These are phyloP conservation scores for Exephanes ischioxanthus DNA, from an alignment of 2,888 invertebrate genomes.

Conservation along the genomic window DNA sequence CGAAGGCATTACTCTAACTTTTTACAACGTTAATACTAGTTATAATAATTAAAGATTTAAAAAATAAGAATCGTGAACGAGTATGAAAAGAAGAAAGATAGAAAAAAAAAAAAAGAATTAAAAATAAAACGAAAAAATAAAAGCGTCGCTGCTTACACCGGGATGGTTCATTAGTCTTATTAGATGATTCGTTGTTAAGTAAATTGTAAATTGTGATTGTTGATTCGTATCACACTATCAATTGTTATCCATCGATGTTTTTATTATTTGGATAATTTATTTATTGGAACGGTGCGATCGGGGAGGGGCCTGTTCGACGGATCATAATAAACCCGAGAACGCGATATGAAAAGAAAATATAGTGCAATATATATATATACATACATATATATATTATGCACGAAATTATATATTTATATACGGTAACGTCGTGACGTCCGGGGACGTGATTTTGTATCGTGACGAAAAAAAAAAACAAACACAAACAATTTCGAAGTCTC, in stretches of 20 bases:
- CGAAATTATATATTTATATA: constrained; percentile 78
- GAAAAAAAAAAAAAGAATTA: constrained; percentile 56
- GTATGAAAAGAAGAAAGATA: constrained; percentile 36
- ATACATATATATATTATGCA: constrained; percentile 57
- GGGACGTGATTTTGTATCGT: constrained; percentile 69
- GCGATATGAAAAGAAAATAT: constrained; percentile 40
- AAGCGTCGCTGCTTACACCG: constrained; percentile 44
- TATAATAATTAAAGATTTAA: constrained; percentile 47
- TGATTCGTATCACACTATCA: constrained; percentile 63
- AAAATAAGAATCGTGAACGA: constrained; percentile 19
- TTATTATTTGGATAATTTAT: constrained; percentile 82
- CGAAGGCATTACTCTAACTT: constrained; percentile 80
- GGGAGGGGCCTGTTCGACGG: constrained; percentile 21
- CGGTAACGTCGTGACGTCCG: constrained; percentile 70
- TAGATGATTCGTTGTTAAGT: constrained; percentile 74
- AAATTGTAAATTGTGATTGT: constrained; percentile 70
- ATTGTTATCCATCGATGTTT: constrained; percentile 75
- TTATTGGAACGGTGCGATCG: constrained; percentile 77
- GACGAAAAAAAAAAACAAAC: constrained; percentile 48
- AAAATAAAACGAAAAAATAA: constrained; percentile 45
- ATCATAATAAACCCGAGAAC: constrained; percentile 34
- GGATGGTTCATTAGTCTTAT: constrained; percentile 58
- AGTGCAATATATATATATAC: constrained; percentile 25
- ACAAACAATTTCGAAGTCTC: constrained; percentile 54
- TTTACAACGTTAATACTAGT: constrained; percentile 66